These are phyloP conservation scores for Sebastes glaucus DNA, from an alignment of 2,797 vertebrate genomes.

Conservation along the genomic window DNA sequence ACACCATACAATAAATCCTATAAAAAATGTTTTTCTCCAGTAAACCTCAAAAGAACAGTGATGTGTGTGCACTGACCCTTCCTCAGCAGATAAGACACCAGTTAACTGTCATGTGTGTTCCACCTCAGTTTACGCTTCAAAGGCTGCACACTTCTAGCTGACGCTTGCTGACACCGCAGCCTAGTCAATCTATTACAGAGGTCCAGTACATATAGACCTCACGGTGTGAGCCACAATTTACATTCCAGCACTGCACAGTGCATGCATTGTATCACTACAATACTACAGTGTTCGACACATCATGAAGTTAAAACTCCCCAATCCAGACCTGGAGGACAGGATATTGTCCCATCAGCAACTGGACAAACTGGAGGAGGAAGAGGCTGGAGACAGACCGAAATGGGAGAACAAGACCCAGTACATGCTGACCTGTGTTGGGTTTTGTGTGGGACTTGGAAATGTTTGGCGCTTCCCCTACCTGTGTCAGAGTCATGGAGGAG, in stretches of 20 bases:
- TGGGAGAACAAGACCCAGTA: constrained; percentile 94
- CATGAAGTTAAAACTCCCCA: constrained; percentile 85
- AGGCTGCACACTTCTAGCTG: constrained; percentile 36
- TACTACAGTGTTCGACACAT: constrained; percentile 14
- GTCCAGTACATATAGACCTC: constrained; percentile 2
- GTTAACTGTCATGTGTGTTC: constrained; percentile 76
- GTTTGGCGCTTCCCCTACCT: constrained; percentile 93
- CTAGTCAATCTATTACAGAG: constrained; percentile 38
- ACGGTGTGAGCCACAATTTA: constrained; percentile 9
- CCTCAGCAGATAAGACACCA: constrained; percentile 82
- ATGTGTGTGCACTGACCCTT: background rate
- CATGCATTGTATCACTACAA: constrained; percentile 9
- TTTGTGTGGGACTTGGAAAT: constrained; percentile 91
- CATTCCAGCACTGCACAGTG: constrained; percentile 11
- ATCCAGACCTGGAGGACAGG: constrained; percentile 87
- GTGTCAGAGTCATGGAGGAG: constrained; percentile 93
- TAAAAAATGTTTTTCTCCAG: background rate
- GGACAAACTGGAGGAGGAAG: constrained; percentile 84
- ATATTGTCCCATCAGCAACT: constrained; percentile 85
- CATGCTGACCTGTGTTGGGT: constrained; percentile 91
- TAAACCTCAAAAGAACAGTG: background rate
- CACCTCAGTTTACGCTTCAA: constrained; percentile 36
- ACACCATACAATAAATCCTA: background rate
- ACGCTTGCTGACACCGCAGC: constrained; percentile 15
- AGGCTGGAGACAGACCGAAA: constrained; percentile 86